Percentiles rank a stretch among this genome's conserved stretches.
Conservation (phyloP, 30 jellyfish, hydroid and myxozoan genomes). For the Euphysa ruthae region DNA sequence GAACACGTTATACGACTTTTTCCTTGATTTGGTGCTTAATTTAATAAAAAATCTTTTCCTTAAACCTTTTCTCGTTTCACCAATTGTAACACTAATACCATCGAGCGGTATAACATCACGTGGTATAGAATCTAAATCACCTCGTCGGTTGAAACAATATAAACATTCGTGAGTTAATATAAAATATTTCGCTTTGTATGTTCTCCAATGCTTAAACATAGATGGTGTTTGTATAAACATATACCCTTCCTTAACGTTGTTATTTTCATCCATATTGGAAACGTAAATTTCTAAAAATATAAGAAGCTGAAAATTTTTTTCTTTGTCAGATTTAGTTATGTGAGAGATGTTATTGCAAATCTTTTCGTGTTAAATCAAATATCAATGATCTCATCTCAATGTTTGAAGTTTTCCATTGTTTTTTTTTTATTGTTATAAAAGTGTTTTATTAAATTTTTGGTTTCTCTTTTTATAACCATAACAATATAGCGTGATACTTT, state of each 20-base stretch:
- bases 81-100: slow-evolving; percentile 4
- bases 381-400: too few species aligned
- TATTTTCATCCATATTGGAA: not conserved
- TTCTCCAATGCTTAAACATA: slow-evolving; percentile 9
- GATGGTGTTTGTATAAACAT: slow-evolving; percentile 16
- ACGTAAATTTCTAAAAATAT: too few species aligned
- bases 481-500: too few species aligned
- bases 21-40: not conserved
- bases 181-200: slow-evolving; percentile 24
- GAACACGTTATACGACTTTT: not conserved
- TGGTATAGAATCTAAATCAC: slow-evolving; percentile 29
- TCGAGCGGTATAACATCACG: slow-evolving; percentile 4
- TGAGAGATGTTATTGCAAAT: too few species aligned
- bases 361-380: too few species aligned
- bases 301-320: too few species aligned
- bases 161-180: slow-evolving; percentile 16
- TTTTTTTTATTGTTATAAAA: too few species aligned
- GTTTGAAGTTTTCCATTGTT: too few species aligned
- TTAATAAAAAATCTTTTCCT: slow-evolving; percentile 8
- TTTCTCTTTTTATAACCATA: too few species aligned
- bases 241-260: slow-evolving; percentile 24
- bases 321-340: too few species aligned
- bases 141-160: slow-evolving; percentile 29
- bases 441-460: too few species aligned
- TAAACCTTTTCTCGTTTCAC: slow-evolving; percentile 10